Base-by-base conservation (phyloP, 2,888 invertebrate genomes). In the Spialia ferax region DNA sequence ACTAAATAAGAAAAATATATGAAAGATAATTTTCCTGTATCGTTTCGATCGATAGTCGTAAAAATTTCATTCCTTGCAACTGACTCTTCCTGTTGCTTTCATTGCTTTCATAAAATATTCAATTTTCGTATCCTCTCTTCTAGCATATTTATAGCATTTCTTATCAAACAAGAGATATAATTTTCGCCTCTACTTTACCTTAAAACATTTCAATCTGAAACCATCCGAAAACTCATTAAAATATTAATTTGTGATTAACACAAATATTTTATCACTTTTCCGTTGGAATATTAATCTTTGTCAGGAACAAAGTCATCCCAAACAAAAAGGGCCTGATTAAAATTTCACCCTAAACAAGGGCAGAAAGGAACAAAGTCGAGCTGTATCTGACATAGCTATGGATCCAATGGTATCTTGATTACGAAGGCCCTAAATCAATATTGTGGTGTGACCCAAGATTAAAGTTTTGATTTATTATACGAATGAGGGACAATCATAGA, bases 321-420 rank as follows among this genome's bases (percentile, higher is more conserved):
- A 65, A 65, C 59, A 59, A 52, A 65, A 65, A 59, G 65, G 65
- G 64, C 15, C 60, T 66, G 54, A 66, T 66, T 66, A 60, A 66
- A 60, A 66, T 66, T 66, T 60, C 54, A 66, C 60, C 60, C 66
- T 54, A 59, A 65, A 59, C 26, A 54, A 42, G 66, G 54, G 29
- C 29, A 45, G 42, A 42, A 59, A 38, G 66, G 29, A 54, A 18
- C 20, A 13, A 54, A 66, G 20, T 29, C 65, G 50, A 54, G 15
- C 1, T 22, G 13, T 35, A 22, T 32, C 23, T 26, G 20, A 20
- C 20, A 50, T 50, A 38, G 48, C 55, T 56, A 22, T 55, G 15
- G 35, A 65, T 18, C 57, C 26, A 7, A 15, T 48, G 32, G 10
- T 48, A 59, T 62, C 52, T 62, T 61, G 61, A 61, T 61, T 61